These are phyloP conservation scores for Punctoribates punctum DNA, from an alignment of 2,888 invertebrate genomes.

Conservation along the genomic window DNA sequence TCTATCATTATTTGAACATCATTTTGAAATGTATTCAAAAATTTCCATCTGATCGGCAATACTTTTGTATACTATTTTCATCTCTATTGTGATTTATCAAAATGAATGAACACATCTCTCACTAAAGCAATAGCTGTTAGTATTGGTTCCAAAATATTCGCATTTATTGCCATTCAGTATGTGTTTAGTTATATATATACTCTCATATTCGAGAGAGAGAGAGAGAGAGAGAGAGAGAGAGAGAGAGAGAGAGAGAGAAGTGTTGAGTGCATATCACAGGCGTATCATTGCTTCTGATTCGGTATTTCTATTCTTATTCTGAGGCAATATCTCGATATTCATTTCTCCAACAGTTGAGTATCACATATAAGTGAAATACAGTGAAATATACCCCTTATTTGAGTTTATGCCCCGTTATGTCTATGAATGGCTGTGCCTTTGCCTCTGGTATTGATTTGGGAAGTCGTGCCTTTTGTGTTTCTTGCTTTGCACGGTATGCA, in stretches of 20 bases:
- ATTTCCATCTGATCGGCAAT: constrained; percentile 32
- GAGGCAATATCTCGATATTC: constrained; percentile 30
- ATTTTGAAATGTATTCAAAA: constrained; percentile 25
- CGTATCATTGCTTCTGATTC: neutral
- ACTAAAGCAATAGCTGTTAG: neutral
- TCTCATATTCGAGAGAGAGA: neutral
- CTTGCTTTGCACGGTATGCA: constrained; percentile 46
- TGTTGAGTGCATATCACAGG: neutral
- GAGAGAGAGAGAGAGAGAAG: neutral
- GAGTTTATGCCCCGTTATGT: constrained; percentile 25
- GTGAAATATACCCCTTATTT: constrained; percentile 8
- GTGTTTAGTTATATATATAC: neutral
- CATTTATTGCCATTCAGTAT: constrained; percentile 8
- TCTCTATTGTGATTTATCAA: constrained; percentile 29
- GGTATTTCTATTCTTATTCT: neutral
- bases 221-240: constrained; percentile 28
- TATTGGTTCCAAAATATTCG: constrained; percentile 30
- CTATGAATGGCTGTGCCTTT: constrained; percentile 24
- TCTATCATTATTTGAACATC: constrained; percentile 34
- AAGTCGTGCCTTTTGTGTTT: constrained; percentile 47
- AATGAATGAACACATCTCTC: constrained; percentile 24
- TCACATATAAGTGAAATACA: neutral
- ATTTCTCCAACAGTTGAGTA: neutral
- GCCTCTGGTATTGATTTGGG: constrained; percentile 23
- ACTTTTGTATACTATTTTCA: constrained; percentile 8